Conservation (phyloP, 1,140 invertebrate species). For the Drosophila tsacasi region DNA sequence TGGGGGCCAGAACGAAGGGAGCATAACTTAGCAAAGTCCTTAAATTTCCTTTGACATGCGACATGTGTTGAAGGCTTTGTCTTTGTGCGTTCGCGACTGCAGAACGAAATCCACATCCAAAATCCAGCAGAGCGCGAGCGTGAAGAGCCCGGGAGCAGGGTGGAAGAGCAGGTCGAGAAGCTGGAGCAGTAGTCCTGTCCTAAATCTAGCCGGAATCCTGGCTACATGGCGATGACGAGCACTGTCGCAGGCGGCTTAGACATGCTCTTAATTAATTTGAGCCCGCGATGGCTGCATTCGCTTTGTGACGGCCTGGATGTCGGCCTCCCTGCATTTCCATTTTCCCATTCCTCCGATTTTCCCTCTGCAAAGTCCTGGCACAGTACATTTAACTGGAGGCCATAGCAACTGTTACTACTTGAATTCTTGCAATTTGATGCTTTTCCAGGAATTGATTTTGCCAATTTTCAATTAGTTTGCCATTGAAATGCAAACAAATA, state of each 20-base stretch:
- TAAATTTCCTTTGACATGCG: conserved; percentile 77
- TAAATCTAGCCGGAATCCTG: conserved; percentile 3
- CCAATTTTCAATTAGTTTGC: neutral
- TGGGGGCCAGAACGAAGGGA: neutral
- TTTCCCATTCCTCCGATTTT: conserved; percentile 11
- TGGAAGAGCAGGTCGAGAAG: neutral
- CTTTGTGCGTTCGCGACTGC: conserved; percentile 70
- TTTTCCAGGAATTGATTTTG: neutral
- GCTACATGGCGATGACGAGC: conserved; percentile 36
- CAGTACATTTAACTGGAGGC: conserved; percentile 41
- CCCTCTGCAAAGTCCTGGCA: conserved; percentile 8
- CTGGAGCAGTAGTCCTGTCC: neutral
- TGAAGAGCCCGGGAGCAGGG: conserved; percentile 28
- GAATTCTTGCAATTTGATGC: conserved; percentile 9
- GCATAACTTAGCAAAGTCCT: conserved; percentile 28
- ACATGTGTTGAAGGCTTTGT: conserved; percentile 76
- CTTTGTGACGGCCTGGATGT: conserved; percentile 44
- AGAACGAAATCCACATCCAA: conserved; percentile 46
- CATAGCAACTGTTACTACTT: conserved; percentile 42
- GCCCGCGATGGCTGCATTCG: conserved; percentile 54
- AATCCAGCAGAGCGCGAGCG: conserved; percentile 61
- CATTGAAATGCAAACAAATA: neutral
- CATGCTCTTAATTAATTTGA: conserved; percentile 77
- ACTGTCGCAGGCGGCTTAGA: conserved; percentile 40
- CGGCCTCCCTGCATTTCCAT: conserved; percentile 7